Base-by-base conservation (phyloP, 2,113 vertebrate species). In the Hippolais icterina region DNA sequence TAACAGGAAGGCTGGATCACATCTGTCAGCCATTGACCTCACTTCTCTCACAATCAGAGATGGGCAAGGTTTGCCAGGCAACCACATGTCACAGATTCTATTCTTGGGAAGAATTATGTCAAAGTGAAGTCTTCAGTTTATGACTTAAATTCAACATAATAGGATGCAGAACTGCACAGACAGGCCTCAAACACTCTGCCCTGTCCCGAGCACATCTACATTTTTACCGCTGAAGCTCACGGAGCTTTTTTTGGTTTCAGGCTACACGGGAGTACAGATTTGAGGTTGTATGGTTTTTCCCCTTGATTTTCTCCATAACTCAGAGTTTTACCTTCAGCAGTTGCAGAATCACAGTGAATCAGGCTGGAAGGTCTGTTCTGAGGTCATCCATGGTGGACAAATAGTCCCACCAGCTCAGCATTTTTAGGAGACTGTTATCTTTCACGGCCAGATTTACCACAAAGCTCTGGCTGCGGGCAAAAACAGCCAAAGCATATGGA, bases 401-500 rank as follows among this genome's bases (percentile, higher is more conserved):
- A 56, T n/a, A 60, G 52, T 52, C 50, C 42, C 42, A 88, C 70
- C n/a, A 88, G 47, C 69, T 75, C 80, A 81, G 47, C 68, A 80
- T 68, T 92, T 86, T 78, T 71, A 54, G 64, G 76, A 80, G 11
- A 21, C 60, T 76, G 10, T 83, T 93, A 33, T 60, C 42, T 88
- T 88, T 90, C 72, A 27, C 6, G 44, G 68, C 33, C 76, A 86
- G 82, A 90, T 94, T 93, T 86, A 93, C 90, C 85, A 86, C 31
- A 69, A 77, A 75, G 44, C 53, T 96, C 72, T 56, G 83, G 68
- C 90, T 95, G 88, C 8, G 0, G 60, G 82, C 3, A 0, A 89
- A 95, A 93, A 77, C 89, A 95, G 75, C 63, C 57, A 42, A 50
- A 96, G 85, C 94, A 95, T 93, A 96, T 90, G 94, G 93, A 86